These are phyloP conservation scores for Coracias cyanogaster DNA, from an alignment of 2,797 vertebrate genomes.

Conservation along the genomic window DNA sequence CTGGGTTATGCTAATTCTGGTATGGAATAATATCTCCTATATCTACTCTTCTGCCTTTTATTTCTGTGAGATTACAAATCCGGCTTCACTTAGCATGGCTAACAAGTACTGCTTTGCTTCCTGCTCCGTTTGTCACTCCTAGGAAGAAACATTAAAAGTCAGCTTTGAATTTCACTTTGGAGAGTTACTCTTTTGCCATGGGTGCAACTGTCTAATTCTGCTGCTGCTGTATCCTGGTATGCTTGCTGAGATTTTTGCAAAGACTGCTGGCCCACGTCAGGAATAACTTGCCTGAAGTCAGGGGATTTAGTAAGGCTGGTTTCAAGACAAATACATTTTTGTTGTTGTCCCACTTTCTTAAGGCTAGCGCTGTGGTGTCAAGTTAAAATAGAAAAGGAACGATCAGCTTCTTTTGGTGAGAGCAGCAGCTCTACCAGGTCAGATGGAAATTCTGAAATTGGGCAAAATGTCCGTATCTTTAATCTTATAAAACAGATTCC, in stretches of 20 bases:
- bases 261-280: not conserved
- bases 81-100: conserved; percentile 36
- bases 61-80: conserved; percentile 58
- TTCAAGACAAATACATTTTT: not conserved
- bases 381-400: not conserved
- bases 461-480: not conserved
- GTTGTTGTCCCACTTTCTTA: not conserved
- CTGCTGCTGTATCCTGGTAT: not conserved
- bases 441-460: not conserved
- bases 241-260: not conserved
- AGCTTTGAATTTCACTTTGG: not conserved
- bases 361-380: rapidly evolving
- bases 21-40: conserved; percentile 72
- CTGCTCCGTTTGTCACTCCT: conserved; percentile 8
- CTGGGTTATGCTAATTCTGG: conserved; percentile 81
- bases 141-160: conserved; percentile 1
- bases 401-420: not conserved
- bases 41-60: conserved; percentile 58
- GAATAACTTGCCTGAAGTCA: not conserved
- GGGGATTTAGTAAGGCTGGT: not conserved
- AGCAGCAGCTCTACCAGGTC: not conserved
- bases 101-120: conserved; percentile 40
- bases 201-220: not conserved
- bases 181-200: not conserved
- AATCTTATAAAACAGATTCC: not conserved